Conservation (phyloP, 2,888 invertebrate genomes). For the Lasioglossum villosulum region DNA sequence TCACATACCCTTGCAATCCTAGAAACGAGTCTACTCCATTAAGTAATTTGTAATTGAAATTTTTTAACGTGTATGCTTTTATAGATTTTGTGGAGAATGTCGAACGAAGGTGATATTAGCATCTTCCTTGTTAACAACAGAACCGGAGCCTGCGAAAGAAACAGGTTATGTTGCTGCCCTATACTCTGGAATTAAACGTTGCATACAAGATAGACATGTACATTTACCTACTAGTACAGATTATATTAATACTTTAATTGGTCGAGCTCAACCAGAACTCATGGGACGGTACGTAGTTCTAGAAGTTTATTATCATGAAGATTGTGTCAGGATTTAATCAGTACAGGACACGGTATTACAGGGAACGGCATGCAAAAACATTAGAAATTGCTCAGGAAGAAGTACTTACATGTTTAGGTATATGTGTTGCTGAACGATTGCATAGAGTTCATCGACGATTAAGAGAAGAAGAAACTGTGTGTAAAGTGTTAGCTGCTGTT, state of each 20-base stretch:
- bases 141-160: conserved; percentile 93
- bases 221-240: conserved; percentile 95
- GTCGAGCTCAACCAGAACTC: conserved; percentile 95
- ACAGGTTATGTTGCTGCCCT: conserved; percentile 95
- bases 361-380: conserved; percentile 98
- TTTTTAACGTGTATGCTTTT: conserved; percentile 12
- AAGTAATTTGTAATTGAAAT: neutral
- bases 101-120: conserved; percentile 94
- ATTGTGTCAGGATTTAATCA: neutral
- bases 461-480: conserved; percentile 96
- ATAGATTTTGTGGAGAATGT: conserved; percentile 95
- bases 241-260: conserved; percentile 94
- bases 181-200: conserved; percentile 94
- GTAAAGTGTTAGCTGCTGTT: conserved; percentile 95
- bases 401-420: conserved; percentile 96
- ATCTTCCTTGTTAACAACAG: conserved; percentile 94
- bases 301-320: conserved; percentile 23
- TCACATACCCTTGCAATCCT: too few species aligned
- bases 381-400: conserved; percentile 98
- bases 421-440: conserved; percentile 95
- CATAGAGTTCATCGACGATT: conserved; percentile 94
- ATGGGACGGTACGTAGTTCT: conserved; percentile 88
- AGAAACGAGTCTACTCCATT: too few species aligned
- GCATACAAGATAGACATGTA: conserved; percentile 93
- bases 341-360: conserved; percentile 50